Evolutionary conservation across 1,140 invertebrate species (phyloP), one percentile per base, ranked within the genome.

Genomic region (Drosophila rhopaloa): DNA sequence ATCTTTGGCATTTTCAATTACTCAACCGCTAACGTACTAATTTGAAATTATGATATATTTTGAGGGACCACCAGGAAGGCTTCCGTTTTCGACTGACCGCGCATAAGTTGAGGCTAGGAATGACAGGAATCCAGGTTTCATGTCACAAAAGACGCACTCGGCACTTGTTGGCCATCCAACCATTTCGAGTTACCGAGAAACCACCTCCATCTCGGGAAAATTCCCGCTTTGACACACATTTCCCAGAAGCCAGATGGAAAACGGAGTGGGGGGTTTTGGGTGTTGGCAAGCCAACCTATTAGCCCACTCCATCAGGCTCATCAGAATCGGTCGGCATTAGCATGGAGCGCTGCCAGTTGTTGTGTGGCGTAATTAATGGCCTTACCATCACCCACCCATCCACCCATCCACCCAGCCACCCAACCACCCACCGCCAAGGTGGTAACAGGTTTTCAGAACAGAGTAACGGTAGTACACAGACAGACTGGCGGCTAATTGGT

Each of bases 301-400:
- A 71, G 67, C 65, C 65, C 65, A 71, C 67, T 71, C 66, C 66
- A 71, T 58, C 37, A 41, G 44, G 43, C 67, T 71, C 67, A 71
- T 71, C 63, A 50, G 10, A 41, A 63, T 48, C 35, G 63, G 16
- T 32, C 63, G 63, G 65, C 67, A 71, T 71, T 71, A 71, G 51
- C 67, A 71, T 71, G 35, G 40, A 35, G 47, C 16, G 38, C 32
- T 16, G 40, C 24, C 13, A 5, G 60, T 46, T 66, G 60, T 66
- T 68, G 65, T 65, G 65, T 24, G 53, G 37, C 44, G 27, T 71
- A 71, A 71, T 71, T 71, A 71, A 71, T 71, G 67, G 66, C 67
- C 50, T 58, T 46, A 4, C 61, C 60, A 35, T 3, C 32, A 19
- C 10, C 9, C 32, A 32, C 29, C 41, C 6, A 4, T 1, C 58